Evolutionary conservation across 2,888 invertebrate species (phyloP).

Genomic region (Oligia latruncula): DNA sequence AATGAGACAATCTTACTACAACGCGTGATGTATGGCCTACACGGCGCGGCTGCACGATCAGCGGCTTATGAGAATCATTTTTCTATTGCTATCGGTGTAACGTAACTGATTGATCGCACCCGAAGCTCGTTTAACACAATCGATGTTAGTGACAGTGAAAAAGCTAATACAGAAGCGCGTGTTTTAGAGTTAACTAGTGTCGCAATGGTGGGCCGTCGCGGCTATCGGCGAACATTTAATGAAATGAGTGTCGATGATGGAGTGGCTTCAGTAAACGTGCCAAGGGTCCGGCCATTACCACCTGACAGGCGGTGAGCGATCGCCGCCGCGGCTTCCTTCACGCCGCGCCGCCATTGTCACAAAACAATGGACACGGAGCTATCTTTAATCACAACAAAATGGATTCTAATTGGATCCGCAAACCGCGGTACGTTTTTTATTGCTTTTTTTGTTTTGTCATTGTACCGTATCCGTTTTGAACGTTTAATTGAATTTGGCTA

Average conservation of each 20-base stretch:
- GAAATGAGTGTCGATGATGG: slow-evolving; percentile 85
- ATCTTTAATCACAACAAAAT: slow-evolving; percentile 88
- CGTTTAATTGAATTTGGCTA: slow-evolving; percentile 41
- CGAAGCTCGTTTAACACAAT: slow-evolving; percentile 59
- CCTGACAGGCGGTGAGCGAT: slow-evolving; percentile 88
- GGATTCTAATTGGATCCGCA: slow-evolving; percentile 88
- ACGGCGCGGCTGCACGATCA: slow-evolving; percentile 14
- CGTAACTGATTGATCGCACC: slow-evolving; percentile 52
- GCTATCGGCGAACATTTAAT: slow-evolving; percentile 84
- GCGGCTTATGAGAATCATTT: slow-evolving; percentile 27
- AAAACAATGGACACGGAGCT: slow-evolving; percentile 85
- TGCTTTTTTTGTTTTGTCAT: slow-evolving; percentile 66
- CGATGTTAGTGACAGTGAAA: slow-evolving; percentile 69
- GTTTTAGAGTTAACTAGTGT: slow-evolving; percentile 81
- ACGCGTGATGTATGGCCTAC: slow-evolving; percentile 36
- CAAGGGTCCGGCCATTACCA: slow-evolving; percentile 83
- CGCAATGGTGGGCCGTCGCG: slow-evolving; percentile 75
- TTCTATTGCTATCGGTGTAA: slow-evolving; percentile 36
- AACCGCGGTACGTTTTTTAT: slow-evolving; percentile 76
- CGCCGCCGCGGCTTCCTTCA: slow-evolving; percentile 78
- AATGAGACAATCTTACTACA: slow-evolving; percentile 31
- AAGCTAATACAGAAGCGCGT: slow-evolving; percentile 72
- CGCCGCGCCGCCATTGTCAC: slow-evolving; percentile 81
- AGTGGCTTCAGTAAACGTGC: slow-evolving; percentile 77
- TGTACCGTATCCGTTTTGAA: slow-evolving; percentile 69